Conservation (phyloP, 2,113 vertebrate genomes). For the Hystrix cristata region DNA sequence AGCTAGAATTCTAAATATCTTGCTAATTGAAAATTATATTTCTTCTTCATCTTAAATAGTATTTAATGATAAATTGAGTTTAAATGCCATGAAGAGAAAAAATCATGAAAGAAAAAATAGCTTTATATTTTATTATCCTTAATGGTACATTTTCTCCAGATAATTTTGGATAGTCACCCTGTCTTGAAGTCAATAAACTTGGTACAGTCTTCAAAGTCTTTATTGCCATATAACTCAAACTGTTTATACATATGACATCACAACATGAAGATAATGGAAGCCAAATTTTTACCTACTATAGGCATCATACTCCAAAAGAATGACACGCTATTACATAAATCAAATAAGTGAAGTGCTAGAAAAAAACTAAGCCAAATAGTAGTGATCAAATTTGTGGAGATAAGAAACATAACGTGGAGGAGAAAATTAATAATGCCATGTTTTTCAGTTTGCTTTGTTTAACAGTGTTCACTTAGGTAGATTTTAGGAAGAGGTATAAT, state of each 20-base stretch:
- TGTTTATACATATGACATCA: background rate
- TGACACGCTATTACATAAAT: background rate
- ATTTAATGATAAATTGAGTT: background rate
- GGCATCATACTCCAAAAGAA: background rate
- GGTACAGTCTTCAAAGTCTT: background rate
- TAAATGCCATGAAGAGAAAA: background rate
- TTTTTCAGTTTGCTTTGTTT: constrained; percentile 2
- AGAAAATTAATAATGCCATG: background rate
- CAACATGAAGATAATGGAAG: background rate
- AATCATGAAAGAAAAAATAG: background rate
- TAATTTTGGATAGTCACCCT: background rate
- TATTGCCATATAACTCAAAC: background rate
- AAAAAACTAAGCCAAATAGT: background rate
- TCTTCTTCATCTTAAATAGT: background rate
- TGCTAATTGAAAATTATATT: background rate
- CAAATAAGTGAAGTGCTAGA: background rate
- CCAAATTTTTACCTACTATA: background rate
- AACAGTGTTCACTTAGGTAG: background rate
- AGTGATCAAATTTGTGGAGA: background rate
- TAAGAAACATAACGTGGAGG: background rate
- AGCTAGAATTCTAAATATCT: background rate
- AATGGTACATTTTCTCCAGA: background rate
- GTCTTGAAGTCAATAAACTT: background rate
- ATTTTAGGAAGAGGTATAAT: background rate
- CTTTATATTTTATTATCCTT: background rate